Conservation (phyloP, 1,140 invertebrate genomes). For the Calycopis cecrops region DNA sequence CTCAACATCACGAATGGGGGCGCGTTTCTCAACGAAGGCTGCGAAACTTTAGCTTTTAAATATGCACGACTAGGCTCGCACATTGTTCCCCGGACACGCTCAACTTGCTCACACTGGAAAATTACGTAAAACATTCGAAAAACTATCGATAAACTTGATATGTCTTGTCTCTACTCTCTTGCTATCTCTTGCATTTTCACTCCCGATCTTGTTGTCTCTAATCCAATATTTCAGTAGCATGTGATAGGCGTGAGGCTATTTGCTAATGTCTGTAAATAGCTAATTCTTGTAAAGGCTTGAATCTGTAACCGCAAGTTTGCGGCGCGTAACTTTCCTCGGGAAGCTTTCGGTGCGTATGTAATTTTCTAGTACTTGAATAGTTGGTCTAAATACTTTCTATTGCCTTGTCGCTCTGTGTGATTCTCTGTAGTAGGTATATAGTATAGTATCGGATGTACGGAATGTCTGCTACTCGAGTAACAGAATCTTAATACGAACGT, state of each 20-base stretch:
- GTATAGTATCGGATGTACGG: too few relatives aligned
- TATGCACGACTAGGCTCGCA: constrained; percentile 58
- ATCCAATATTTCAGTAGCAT: too few relatives aligned
- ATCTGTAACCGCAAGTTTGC: constrained; percentile 25
- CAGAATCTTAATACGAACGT: too few relatives aligned
- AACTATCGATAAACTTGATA: too few relatives aligned
- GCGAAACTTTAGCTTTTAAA: constrained; percentile 65
- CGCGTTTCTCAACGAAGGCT: constrained; percentile 68
- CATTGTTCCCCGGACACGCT: constrained; percentile 35
- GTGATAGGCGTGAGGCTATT: too few relatives aligned
- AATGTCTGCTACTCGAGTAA: too few relatives aligned
- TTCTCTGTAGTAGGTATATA: too few relatives aligned
- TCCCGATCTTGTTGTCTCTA: too few relatives aligned
- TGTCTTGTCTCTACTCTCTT: too few relatives aligned
- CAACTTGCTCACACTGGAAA: not conserved
- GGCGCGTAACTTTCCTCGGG: constrained; percentile 27
- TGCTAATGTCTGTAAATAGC: too few relatives aligned
- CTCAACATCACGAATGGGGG: constrained; percentile 70
- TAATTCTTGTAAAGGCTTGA: not conserved
- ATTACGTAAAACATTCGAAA: too few relatives aligned
- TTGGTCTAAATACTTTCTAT: constrained; percentile 20
- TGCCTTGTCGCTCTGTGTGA: not conserved
- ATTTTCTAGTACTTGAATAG: constrained; percentile 11
- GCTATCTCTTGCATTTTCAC: too few relatives aligned
- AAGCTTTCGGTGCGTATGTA: constrained; percentile 19